Evolutionary conservation across 2,888 invertebrate genomes (phyloP).

Genomic region (Allygus modestus): DNA sequence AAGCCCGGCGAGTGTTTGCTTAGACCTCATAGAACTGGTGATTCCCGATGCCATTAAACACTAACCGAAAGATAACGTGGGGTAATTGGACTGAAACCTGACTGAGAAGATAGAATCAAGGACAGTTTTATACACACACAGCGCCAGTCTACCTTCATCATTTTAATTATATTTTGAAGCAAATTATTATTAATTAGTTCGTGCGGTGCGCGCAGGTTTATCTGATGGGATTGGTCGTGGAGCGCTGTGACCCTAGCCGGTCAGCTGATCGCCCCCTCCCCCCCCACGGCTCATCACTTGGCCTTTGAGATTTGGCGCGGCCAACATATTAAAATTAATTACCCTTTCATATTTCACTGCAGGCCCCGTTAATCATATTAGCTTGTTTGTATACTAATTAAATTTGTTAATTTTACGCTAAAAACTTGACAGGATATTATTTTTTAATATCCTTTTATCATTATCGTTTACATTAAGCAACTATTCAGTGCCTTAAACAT

Average conservation of each 20-base stretch:
- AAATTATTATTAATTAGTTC: constrained; percentile 57
- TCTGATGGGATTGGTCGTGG: constrained; percentile 51
- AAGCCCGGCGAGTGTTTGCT: constrained; percentile 9
- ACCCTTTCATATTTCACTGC: not conserved
- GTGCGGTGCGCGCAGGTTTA: constrained; percentile 43
- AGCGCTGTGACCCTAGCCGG: constrained; percentile 28
- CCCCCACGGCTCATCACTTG: not conserved
- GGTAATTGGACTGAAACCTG: constrained; percentile 21
- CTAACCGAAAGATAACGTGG: not conserved
- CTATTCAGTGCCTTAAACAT: too few relatives aligned
- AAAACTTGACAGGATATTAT: too few relatives aligned
- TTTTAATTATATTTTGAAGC: constrained; percentile 51
- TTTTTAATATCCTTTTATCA: too few relatives aligned
- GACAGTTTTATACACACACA: constrained; percentile 47
- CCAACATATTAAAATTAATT: not conserved
- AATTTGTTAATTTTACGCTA: too few relatives aligned
- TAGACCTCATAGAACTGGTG: not conserved
- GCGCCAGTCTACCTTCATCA: constrained; percentile 47
- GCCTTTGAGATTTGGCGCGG: not conserved
- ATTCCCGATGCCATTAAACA: not conserved
- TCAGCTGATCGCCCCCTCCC: not conserved
- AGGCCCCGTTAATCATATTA: too few relatives aligned
- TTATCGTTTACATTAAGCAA: too few relatives aligned
- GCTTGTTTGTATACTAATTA: too few relatives aligned
- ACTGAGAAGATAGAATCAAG: constrained; percentile 41